Conservation (phyloP, 2,797 vertebrate genomes). For the Falco rusticolus region DNA sequence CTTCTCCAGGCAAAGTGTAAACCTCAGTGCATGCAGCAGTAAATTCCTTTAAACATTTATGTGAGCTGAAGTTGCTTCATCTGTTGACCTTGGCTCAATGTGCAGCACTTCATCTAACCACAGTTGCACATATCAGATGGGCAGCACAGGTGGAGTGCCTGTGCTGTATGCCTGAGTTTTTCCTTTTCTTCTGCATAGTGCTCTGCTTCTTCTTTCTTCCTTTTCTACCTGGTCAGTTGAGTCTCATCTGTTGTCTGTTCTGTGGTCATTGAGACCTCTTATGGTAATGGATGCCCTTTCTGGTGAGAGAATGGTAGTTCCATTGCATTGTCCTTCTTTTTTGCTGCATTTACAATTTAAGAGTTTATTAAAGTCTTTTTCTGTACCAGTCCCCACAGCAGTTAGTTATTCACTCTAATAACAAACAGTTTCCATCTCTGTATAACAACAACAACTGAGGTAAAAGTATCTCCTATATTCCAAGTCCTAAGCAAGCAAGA, state of each 20-base stretch:
- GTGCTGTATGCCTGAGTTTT: background rate
- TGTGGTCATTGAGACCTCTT: background rate
- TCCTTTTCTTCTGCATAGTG: background rate
- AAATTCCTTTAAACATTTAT: slow-evolving; percentile 45
- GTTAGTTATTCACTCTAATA: background rate
- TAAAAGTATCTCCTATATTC: background rate
- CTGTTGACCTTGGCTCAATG: background rate
- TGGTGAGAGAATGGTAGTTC: background rate
- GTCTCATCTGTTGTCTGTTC: background rate
- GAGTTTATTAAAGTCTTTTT: background rate
- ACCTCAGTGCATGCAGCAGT: background rate
- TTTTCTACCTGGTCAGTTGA: background rate
- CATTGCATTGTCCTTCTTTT: background rate
- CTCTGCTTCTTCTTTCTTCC: background rate
- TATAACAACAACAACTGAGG: background rate
- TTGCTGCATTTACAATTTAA: background rate
- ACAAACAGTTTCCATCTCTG: background rate
- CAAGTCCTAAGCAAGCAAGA: background rate
- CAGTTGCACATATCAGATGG: background rate
- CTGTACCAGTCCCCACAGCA: background rate
- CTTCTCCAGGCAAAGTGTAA: slow-evolving; percentile 30
- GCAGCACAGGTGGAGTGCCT: background rate
- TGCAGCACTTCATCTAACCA: background rate
- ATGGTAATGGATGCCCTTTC: accelerated
- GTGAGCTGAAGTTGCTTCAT: background rate